Conservation (phyloP, 2,888 invertebrate genomes). For the Litoditis marina region DNA sequence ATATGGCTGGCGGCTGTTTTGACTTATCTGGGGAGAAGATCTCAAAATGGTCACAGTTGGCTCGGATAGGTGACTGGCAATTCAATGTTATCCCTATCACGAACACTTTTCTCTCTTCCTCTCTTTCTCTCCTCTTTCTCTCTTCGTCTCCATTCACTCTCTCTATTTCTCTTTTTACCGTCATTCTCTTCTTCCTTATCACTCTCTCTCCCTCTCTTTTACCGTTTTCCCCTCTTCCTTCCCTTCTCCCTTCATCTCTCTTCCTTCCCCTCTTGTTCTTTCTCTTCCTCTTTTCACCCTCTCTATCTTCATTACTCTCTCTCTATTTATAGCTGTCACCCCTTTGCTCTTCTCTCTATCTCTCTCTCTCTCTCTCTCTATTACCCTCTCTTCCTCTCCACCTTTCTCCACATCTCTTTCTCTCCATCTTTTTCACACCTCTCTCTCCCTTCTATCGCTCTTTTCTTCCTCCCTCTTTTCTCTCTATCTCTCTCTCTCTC, state of each 20-base stretch:
- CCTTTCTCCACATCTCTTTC: conserved; percentile 1
- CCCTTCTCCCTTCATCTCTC: neutral
- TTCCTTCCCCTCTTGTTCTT: neutral
- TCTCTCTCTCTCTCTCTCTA: conserved; percentile 7
- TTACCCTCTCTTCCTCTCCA: conserved; percentile 2
- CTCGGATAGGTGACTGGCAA: too few species aligned
- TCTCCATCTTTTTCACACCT: conserved; percentile 10
- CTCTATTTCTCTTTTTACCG: too few species aligned
- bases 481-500: neutral
- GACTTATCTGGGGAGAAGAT: too few species aligned
- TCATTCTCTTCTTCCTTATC: too few species aligned
- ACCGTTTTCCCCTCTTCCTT: neutral
- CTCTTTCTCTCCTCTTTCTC: too few species aligned
- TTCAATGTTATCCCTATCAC: too few species aligned
- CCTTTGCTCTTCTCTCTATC: neutral
- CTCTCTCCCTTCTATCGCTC: conserved; percentile 5
- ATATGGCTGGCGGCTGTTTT: too few species aligned
- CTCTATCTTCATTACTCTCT: neutral
- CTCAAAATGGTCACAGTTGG: too few species aligned
- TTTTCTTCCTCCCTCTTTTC: conserved; percentile 16
- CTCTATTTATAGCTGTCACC: neutral
- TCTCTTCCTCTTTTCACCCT: neutral
- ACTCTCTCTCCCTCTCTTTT: neutral
- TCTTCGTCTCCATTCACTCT: too few species aligned
- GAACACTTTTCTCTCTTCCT: too few species aligned